These are phyloP conservation scores for Anguilla marmorata DNA, from an alignment of 2,797 vertebrate species.

Conservation along the genomic window DNA sequence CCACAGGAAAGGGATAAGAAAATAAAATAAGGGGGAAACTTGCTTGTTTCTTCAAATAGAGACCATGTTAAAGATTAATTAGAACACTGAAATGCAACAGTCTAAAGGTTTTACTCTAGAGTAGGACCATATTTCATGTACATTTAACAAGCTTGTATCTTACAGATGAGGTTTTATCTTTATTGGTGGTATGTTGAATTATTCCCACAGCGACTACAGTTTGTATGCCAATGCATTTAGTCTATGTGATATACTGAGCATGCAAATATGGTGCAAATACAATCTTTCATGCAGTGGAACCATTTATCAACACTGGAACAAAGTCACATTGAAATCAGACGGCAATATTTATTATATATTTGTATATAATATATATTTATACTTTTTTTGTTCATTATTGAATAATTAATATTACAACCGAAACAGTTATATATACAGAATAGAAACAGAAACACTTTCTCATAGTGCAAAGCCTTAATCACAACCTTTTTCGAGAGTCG, in stretches of 20 bases:
- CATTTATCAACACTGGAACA: background rate
- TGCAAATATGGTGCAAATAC: background rate
- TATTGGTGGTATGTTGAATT: background rate
- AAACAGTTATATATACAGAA: background rate
- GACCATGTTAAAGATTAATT: conserved; percentile 5
- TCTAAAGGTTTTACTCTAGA: background rate
- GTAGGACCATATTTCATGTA: background rate
- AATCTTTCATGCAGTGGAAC: background rate
- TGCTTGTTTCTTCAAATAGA: conserved; percentile 52
- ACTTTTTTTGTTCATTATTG: background rate
- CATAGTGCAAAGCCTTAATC: background rate
- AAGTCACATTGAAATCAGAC: background rate
- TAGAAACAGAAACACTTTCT: background rate
- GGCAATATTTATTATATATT: background rate
- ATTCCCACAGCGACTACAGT: background rate
- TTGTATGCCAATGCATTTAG: background rate
- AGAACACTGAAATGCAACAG: conserved; percentile 25
- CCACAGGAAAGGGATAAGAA: conserved; percentile 39
- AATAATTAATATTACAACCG: background rate
- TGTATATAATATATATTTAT: too few relatives aligned
- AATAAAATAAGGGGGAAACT: conserved; percentile 39
- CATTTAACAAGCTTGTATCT: background rate
- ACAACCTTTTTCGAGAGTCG: background rate
- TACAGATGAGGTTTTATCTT: background rate
- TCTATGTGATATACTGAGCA: background rate